Evolutionary conservation across 1,140 invertebrate species (phyloP).

Genomic region (Drosophila prosaltans): DNA sequence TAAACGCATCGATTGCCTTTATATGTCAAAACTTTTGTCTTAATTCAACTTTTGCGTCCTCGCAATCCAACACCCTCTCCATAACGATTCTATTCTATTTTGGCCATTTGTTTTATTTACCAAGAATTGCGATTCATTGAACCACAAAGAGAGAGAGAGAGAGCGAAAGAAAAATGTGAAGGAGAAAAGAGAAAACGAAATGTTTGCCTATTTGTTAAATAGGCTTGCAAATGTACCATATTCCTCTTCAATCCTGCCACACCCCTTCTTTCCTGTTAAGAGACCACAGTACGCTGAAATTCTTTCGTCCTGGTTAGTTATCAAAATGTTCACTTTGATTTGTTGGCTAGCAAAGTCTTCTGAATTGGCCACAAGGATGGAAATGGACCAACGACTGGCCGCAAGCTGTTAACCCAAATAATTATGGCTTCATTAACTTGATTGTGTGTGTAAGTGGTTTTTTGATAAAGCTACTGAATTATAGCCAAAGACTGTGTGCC

Average conservation of each 20-base stretch:
- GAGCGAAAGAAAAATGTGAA: background rate
- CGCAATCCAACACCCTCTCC: background rate
- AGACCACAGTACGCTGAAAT: slow-evolving; percentile 14
- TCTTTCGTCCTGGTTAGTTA: slow-evolving; percentile 57
- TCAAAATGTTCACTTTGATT: slow-evolving; percentile 67
- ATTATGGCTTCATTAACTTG: slow-evolving; percentile 81
- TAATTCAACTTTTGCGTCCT: background rate
- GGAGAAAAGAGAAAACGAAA: slow-evolving; percentile 30
- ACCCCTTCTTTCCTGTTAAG: background rate
- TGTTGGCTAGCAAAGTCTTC: slow-evolving; percentile 50
- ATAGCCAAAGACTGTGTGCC: slow-evolving; percentile 48
- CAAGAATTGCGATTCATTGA: slow-evolving; percentile 15
- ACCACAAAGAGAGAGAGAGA: background rate
- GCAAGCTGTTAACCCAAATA: slow-evolving; percentile 81
- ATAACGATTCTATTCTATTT: background rate
- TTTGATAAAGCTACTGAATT: slow-evolving; percentile 78
- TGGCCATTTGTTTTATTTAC: slow-evolving; percentile 10
- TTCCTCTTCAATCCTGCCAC: background rate
- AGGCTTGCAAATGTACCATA: slow-evolving; percentile 69
- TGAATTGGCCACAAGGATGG: slow-evolving; percentile 57
- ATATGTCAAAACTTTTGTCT: slow-evolving; percentile 5
- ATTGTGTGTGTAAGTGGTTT: slow-evolving; percentile 81
- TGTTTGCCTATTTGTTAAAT: slow-evolving; percentile 72
- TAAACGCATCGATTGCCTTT: slow-evolving; percentile 3
- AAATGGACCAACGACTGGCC: slow-evolving; percentile 49